Percentiles rank a stretch among this genome's conserved stretches.
phyloP scores from a whole-genome alignment of 2,888 invertebrate species.

The Eudasyphora cyanicolor region DNA sequence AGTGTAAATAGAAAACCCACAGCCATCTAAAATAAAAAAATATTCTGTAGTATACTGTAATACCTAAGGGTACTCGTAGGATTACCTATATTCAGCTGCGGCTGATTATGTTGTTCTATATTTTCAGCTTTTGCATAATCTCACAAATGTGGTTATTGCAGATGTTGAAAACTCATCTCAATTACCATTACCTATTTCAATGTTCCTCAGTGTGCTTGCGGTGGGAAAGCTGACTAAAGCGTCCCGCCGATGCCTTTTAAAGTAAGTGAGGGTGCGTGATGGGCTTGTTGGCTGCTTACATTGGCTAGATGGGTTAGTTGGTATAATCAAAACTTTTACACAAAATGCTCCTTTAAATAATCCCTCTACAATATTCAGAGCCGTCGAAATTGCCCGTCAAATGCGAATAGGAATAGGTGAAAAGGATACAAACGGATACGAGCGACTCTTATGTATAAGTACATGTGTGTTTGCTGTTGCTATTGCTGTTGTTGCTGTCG shows the following conservation, averaged over 20 bases:
- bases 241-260: not conserved
- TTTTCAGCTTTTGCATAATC: too few species aligned
- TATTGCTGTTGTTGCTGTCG: not conserved
- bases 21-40: too few species aligned
- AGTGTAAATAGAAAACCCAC: too few species aligned
- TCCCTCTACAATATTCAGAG: constrained; percentile 49
- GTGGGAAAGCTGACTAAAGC: not conserved
- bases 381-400: constrained; percentile 10
- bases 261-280: not conserved
- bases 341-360: constrained; percentile 44
- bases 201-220: not conserved
- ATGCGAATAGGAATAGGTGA: not conserved
- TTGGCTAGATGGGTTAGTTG: too few species aligned
- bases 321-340: constrained; percentile 7
- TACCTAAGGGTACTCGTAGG: too few species aligned
- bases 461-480: constrained; percentile 3
- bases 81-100: too few species aligned
- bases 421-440: not conserved
- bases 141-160: too few species aligned
- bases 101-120: too few species aligned
- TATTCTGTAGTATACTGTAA: too few species aligned
- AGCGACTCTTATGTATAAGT: not conserved
- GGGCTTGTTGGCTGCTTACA: too few species aligned
- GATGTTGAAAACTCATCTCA: too few species aligned
- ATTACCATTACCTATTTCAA: not conserved